phyloP scores from a whole-genome alignment of 2,888 invertebrate genomes.

The Xanthorhoe spadicearia region DNA sequence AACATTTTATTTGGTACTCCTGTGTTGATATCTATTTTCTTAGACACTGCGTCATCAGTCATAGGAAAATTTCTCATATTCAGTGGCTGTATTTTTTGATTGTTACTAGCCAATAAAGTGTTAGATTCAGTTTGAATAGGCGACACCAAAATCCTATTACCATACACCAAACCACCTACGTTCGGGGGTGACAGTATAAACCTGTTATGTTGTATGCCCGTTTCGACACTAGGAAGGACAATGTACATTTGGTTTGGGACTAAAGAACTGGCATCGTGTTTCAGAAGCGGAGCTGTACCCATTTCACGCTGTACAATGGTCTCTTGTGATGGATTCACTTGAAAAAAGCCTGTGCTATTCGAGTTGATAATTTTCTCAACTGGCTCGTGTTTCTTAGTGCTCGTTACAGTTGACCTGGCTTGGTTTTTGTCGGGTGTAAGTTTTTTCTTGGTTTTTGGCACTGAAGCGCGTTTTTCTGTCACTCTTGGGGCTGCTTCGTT shows the following conservation, averaged over 20 bases:
- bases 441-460: slow-evolving; percentile 1
- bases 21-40: slow-evolving; percentile 11
- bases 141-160: slow-evolving; percentile 16
- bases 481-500: neutral
- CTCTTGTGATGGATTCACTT: neutral
- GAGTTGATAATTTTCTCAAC: neutral
- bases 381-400: neutral
- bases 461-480: neutral
- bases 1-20: slow-evolving; percentile 17
- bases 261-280: slow-evolving; percentile 10
- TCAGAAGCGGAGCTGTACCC: slow-evolving; percentile 4
- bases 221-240: slow-evolving; percentile 15
- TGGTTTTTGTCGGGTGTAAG: neutral
- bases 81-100: slow-evolving; percentile 5
- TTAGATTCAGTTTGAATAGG: slow-evolving; percentile 15
- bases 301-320: neutral
- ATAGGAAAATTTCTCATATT: neutral
- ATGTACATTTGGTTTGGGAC: slow-evolving; percentile 20
- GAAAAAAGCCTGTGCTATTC: neutral
- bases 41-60: neutral
- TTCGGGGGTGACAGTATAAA: slow-evolving; percentile 15
- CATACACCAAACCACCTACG: slow-evolving; percentile 2
- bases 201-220: slow-evolving; percentile 4
- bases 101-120: neutral
- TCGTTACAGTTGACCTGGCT: neutral